phyloP scores from a whole-genome alignment of 2,113 vertebrate genomes.

The Laterallus jamaicensis region DNA sequence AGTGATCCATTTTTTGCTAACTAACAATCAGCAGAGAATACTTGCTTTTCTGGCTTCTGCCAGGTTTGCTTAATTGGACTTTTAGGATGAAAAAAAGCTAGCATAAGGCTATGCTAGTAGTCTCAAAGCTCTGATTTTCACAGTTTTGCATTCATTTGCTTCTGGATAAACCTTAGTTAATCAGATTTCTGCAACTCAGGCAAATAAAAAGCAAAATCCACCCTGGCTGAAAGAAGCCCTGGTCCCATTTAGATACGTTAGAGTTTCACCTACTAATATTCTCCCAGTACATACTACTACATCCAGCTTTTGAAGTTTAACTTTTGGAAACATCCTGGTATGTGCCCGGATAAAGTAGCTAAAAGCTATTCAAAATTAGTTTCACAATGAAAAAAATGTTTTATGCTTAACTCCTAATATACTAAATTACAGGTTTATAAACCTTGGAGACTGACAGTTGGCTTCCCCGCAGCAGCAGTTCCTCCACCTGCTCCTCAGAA shows the following conservation, averaged over 20 bases:
- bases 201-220: not conserved
- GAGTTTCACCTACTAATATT: not conserved
- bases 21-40: not conserved
- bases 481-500: not conserved
- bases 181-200: constrained; percentile 6
- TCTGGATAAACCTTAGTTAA: constrained; percentile 30
- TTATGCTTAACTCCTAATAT: not conserved
- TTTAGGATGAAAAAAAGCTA: not conserved
- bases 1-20: not conserved
- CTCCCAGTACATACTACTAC: not conserved
- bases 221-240: not conserved
- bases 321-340: not conserved
- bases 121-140: constrained; percentile 24
- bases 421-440: not conserved
- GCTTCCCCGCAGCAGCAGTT: not conserved
- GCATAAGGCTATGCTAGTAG: not conserved
- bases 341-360: not conserved
- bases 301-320: not conserved
- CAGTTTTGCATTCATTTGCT: constrained; percentile 8
- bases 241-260: not conserved
- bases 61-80: constrained; percentile 1
- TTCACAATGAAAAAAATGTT: not conserved
- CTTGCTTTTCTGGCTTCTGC: constrained; percentile 3
- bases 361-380: not conserved
- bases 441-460: not conserved